phyloP scores from a whole-genome alignment of 2,888 invertebrate genomes.

The Malacosoma neustria region DNA sequence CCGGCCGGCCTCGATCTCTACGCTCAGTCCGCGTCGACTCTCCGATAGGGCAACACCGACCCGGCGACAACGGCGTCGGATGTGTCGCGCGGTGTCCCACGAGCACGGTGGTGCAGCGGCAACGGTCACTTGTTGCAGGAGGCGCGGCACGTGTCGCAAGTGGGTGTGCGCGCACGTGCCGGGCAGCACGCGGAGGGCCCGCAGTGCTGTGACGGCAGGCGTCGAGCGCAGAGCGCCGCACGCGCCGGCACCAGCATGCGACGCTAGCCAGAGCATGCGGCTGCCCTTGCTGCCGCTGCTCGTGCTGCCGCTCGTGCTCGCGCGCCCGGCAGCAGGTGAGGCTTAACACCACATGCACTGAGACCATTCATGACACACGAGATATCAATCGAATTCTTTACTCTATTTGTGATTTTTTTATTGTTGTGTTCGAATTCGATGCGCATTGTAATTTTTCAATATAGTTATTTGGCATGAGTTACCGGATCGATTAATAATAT shows the following conservation, averaged over 20 bases:
- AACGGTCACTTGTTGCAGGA: slow-evolving; percentile 30
- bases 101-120: slow-evolving; percentile 23
- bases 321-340: slow-evolving; percentile 67
- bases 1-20: slow-evolving; percentile 16
- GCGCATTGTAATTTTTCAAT: no score
- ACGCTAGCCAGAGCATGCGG: slow-evolving; percentile 65
- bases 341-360: no score
- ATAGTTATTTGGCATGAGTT: no score
- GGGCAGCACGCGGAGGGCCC: slow-evolving; percentile 19
- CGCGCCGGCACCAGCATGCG: slow-evolving; percentile 64
- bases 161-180: slow-evolving; percentile 29
- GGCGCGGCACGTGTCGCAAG: slow-evolving; percentile 25
- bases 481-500: no score
- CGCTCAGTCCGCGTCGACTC: slow-evolving; percentile 52
- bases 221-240: slow-evolving; percentile 42
- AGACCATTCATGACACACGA: no score
- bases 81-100: slow-evolving; percentile 29
- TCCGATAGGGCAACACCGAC: slow-evolving; percentile 45
- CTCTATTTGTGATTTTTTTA: no score
- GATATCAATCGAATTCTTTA: no score
- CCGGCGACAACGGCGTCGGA: slow-evolving; percentile 24
- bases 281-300: slow-evolving; percentile 67
- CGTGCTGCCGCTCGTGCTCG: slow-evolving; percentile 66
- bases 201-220: slow-evolving; percentile 40
- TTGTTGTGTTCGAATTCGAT: no score